Base-by-base conservation (phyloP, 1,140 invertebrate species). In the Pantala flavescens region DNA sequence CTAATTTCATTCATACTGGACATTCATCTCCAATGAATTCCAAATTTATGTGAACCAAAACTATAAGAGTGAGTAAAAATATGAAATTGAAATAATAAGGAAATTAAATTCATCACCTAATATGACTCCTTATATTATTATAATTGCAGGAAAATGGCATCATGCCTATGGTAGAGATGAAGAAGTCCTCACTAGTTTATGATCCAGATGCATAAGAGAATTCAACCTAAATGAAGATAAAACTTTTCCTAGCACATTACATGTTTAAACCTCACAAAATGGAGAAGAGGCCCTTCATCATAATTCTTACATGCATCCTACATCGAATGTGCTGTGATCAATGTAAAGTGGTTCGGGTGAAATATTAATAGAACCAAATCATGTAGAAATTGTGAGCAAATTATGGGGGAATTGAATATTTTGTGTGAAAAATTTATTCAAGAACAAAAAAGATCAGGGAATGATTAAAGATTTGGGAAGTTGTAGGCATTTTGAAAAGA, bases 111-210 rank as follows among this genome's bases (percentile, higher is more conserved):
- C 24, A 70, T 72, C 71, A 72, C 75, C 43, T 70, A 70, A 76
- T 43, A 70, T 16, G 23, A 74, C 12, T 23, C 63, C 19, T 72
- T 72, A 14, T 23, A n/a, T 7, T 72, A 55, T 72, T 71, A 36
- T 24, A 42, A 23, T 71, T 71, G 2, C 83, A 87, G 84, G 86
- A 87, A 79, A 85, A 85, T 81, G 86, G 86, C 77, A 83, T 86
- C 76, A 81, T 88, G 76, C 85, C 86, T 80, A 87, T 87, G 83
- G 85, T 86, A 79, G 87, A 87, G 81, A 84, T 87, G 82, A 84
- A 86, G 81, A 87, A 87, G 81, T 84, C 85, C n/a, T 84, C 86
- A 79, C 83, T 86, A 80, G 85, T 84, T 82, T 87, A 85, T 82
- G 86, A 87, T 80, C 83, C 84, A 79, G 82, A 85, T 77, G 84